Percentiles rank a stretch among this genome's conserved stretches.
phyloP scores from a whole-genome alignment of 2,113 vertebrate genomes.

The Halichoeres trimaculatus region DNA sequence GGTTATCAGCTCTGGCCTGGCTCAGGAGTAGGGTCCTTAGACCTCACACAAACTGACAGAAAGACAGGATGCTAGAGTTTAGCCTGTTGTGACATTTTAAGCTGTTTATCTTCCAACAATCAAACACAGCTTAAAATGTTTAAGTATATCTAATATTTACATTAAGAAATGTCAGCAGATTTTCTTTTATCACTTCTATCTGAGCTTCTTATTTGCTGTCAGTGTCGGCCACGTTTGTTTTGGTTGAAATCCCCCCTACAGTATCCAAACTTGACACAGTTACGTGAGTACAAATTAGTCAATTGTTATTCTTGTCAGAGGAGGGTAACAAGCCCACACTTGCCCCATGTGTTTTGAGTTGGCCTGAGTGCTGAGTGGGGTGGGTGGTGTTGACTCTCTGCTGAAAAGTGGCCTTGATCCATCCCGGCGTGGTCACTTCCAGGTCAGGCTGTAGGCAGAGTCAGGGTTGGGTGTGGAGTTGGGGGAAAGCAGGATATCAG shows the following conservation, averaged over 20 bases:
- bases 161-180: constrained; percentile 19
- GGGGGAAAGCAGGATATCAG: constrained; percentile 79
- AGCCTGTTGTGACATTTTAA: not conserved
- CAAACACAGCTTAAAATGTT: not conserved
- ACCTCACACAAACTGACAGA: constrained; percentile 67
- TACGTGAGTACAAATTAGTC: constrained; percentile 67
- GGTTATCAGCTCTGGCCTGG: constrained; percentile 72
- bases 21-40: constrained; percentile 61
- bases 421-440: constrained; percentile 77
- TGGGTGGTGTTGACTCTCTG: constrained; percentile 76
- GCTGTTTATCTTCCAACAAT: not conserved
- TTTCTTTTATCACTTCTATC: constrained; percentile 5
- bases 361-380: constrained; percentile 72
- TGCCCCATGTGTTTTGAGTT: constrained; percentile 81
- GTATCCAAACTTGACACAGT: constrained; percentile 42
- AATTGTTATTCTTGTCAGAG: constrained; percentile 76
- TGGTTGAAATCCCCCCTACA: constrained; percentile 50
- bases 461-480: constrained; percentile 42
- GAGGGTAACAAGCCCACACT: constrained; percentile 74
- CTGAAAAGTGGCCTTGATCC: constrained; percentile 82
- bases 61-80: constrained; percentile 23
- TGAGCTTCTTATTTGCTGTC: constrained; percentile 35
- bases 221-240: constrained; percentile 58
- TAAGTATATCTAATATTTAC: not conserved
- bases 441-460: constrained; percentile 75